phyloP scores from a whole-genome alignment of 2,888 invertebrate genomes.

The Malthinus flaveolus region DNA sequence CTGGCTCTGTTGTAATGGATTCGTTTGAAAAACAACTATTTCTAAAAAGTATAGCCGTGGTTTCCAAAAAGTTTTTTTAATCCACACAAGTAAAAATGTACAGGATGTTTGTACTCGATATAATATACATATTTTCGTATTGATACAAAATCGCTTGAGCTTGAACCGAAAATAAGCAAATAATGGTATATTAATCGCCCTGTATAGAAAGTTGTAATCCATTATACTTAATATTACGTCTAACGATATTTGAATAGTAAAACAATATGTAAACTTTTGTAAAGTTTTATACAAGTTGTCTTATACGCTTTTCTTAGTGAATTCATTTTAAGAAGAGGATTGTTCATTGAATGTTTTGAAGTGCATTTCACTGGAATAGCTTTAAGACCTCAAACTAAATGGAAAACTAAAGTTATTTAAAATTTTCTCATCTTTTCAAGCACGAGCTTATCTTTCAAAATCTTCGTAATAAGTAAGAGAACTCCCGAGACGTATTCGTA shows the following conservation, averaged over 20 bases:
- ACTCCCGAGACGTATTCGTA: neutral
- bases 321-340: conserved; percentile 1
- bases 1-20: too few relatives aligned
- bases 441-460: conserved; percentile 5
- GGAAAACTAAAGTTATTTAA: conserved; percentile 5
- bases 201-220: too few relatives aligned
- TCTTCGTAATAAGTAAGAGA: conserved; percentile 3
- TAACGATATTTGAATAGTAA: neutral
- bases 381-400: conserved; percentile 6
- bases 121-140: too few relatives aligned
- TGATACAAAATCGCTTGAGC: neutral
- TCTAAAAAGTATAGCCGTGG: too few relatives aligned
- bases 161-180: neutral
- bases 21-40: too few relatives aligned
- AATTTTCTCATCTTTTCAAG: conserved; percentile 5
- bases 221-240: too few relatives aligned
- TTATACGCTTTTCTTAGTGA: conserved; percentile 2
- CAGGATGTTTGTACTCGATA: too few relatives aligned
- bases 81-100: too few relatives aligned
- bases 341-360: conserved; percentile 7
- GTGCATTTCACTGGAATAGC: conserved; percentile 3
- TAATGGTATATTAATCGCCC: neutral
- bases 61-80: too few relatives aligned
- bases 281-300: conserved; percentile 3
- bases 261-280: conserved; percentile 4